A percentile compares a stretch with the other conserved stretches of the same genome.
These are phyloP conservation scores for Denticeps clupeoides DNA, from an alignment of 2,797 vertebrate species.

Conservation along the genomic window DNA sequence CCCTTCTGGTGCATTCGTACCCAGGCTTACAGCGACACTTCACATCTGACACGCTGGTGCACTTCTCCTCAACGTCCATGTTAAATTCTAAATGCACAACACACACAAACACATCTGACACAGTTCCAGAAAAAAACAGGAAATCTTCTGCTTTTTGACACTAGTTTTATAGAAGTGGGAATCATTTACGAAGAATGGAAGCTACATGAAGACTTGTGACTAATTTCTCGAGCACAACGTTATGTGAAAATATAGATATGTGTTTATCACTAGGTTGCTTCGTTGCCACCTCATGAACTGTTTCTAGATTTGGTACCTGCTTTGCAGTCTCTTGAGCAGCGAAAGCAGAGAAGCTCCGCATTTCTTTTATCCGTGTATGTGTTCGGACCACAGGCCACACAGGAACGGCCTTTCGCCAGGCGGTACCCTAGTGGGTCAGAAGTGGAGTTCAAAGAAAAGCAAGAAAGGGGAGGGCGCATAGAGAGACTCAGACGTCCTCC, in stretches of 20 bases:
- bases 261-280: too few species aligned
- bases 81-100: slow-evolving; percentile 7
- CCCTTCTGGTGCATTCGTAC: neutral
- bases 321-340: slow-evolving; percentile 27
- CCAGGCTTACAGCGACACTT: slow-evolving; percentile 26
- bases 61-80: slow-evolving; percentile 14
- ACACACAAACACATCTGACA: neutral
- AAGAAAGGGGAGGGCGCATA: neutral
- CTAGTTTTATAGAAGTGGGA: too few species aligned
- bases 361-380: slow-evolving; percentile 10
- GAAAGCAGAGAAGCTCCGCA: slow-evolving; percentile 6
- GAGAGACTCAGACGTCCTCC: neutral
- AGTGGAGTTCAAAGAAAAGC: neutral
- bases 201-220: too few species aligned
- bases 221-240: too few species aligned
- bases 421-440: slow-evolving; percentile 25
- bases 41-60: slow-evolving; percentile 17
- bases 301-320: slow-evolving; percentile 20
- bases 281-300: too few species aligned
- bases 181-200: too few species aligned
- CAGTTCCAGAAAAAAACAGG: neutral
- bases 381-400: neutral
- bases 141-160: too few species aligned
- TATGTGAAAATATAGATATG: too few species aligned
- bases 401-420: neutral